Percentiles rank a stretch among this genome's conserved stretches.
These are phyloP conservation scores for Epirrhoe tristata DNA, from an alignment of 2,888 invertebrate genomes.

Conservation along the genomic window DNA sequence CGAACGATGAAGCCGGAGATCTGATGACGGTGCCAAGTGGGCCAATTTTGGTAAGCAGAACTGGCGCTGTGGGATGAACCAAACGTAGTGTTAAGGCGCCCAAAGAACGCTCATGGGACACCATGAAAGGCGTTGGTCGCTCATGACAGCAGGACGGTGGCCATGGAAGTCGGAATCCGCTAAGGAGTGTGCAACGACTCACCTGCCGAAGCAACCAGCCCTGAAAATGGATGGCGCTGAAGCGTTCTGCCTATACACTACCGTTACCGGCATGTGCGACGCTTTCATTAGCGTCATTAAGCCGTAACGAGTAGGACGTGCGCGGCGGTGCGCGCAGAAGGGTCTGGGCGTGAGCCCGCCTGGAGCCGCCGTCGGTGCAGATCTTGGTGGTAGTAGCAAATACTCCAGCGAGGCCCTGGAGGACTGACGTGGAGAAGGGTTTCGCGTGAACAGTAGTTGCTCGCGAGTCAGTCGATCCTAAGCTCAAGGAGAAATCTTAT, in stretches of 20 bases:
- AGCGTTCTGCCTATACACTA: slow-evolving; percentile 48
- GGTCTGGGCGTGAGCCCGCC: slow-evolving; percentile 80
- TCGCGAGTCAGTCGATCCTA: slow-evolving; percentile 86
- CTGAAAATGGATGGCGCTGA: slow-evolving; percentile 89
- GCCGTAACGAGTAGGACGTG: slow-evolving; percentile 49
- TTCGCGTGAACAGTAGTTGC: slow-evolving; percentile 80
- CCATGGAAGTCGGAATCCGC: slow-evolving; percentile 53
- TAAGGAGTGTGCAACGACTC: slow-evolving; percentile 73
- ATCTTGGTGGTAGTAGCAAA: slow-evolving; percentile 91
- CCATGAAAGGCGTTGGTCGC: slow-evolving; percentile 53
- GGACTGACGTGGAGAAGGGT: slow-evolving; percentile 86
- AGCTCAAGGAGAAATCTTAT: slow-evolving; percentile 79
- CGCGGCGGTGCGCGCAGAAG: slow-evolving; percentile 84
- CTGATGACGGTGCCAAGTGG: slow-evolving; percentile 63
- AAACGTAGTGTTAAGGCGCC: slow-evolving; percentile 85
- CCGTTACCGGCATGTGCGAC: too few species aligned
- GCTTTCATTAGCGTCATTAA: too few species aligned
- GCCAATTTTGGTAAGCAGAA: slow-evolving; percentile 91
- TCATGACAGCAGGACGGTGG: slow-evolving; percentile 78
- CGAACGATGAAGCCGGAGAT: slow-evolving; percentile 81
- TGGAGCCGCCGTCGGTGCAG: slow-evolving; percentile 83
- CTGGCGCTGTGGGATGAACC: slow-evolving; percentile 90
- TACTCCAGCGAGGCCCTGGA: slow-evolving; percentile 87
- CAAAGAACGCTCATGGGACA: slow-evolving; percentile 80
- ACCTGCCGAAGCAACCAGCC: slow-evolving; percentile 88